Conservation (phyloP, 2,797 vertebrate species). For the Chaunax sp. region DNA sequence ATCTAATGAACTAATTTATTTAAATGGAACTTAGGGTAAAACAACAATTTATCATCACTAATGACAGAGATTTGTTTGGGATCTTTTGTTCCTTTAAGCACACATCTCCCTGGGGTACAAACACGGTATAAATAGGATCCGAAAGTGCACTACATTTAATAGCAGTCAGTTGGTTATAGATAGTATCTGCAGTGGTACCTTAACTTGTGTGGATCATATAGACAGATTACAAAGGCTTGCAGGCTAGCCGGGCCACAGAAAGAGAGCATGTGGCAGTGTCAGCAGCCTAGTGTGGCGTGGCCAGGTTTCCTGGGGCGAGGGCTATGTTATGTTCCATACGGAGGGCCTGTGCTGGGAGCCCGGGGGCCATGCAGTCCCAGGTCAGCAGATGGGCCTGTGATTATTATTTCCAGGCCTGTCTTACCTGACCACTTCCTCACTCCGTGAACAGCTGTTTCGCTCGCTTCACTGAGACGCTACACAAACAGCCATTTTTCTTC, state of each 20-base stretch:
- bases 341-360: slow-evolving; percentile 90
- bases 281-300: slow-evolving; percentile 82
- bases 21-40: slow-evolving; percentile 66
- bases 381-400: slow-evolving; percentile 98
- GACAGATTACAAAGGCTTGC: slow-evolving; percentile 49
- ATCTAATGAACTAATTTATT: slow-evolving; percentile 76
- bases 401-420: slow-evolving; percentile 94
- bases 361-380: slow-evolving; percentile 91
- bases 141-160: slow-evolving; percentile 40
- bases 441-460: slow-evolving; percentile 96
- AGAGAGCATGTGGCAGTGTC: slow-evolving; percentile 87
- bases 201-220: slow-evolving; percentile 45
- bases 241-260: slow-evolving; percentile 70
- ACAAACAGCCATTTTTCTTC: slow-evolving; percentile 94
- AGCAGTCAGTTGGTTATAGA: slow-evolving; percentile 63
- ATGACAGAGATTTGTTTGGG: slow-evolving; percentile 62
- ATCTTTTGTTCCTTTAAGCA: slow-evolving; percentile 66
- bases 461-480: slow-evolving; percentile 91
- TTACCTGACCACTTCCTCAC: slow-evolving; percentile 95
- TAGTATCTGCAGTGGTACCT: slow-evolving; percentile 67
- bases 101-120: slow-evolving; percentile 45
- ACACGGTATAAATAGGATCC: slow-evolving; percentile 55
- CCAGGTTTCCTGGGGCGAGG: slow-evolving; percentile 84
- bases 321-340: slow-evolving; percentile 88
- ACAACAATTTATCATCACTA: slow-evolving; percentile 75